Evolutionary conservation across 2,797 vertebrate genomes (phyloP).

Genomic region (Myripristis murdjan): DNA sequence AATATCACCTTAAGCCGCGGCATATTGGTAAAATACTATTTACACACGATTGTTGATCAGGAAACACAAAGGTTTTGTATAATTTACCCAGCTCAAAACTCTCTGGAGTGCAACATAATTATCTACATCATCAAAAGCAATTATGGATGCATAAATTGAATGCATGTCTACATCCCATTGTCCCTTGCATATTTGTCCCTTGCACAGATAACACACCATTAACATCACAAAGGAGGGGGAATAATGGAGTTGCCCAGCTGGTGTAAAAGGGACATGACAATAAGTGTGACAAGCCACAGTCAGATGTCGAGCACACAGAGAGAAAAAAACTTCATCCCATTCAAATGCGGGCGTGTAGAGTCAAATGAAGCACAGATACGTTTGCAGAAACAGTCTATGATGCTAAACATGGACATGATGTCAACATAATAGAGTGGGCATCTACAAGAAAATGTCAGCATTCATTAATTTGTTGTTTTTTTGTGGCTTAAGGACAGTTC

Average conservation of each 20-base stretch:
- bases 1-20: slow-evolving; percentile 8
- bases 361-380: slow-evolving; percentile 60
- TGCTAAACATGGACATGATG: slow-evolving; percentile 22
- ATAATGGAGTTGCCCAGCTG: slow-evolving; percentile 84
- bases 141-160: slow-evolving; percentile 84
- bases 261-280: slow-evolving; percentile 80
- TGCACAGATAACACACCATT: slow-evolving; percentile 82
- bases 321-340: slow-evolving; percentile 46
- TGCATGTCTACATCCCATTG: slow-evolving; percentile 81
- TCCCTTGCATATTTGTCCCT: slow-evolving; percentile 81
- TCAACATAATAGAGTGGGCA: slow-evolving; percentile 9
- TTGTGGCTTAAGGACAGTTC: not conserved
- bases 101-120: slow-evolving; percentile 77
- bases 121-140: slow-evolving; percentile 86
- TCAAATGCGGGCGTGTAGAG: slow-evolving; percentile 61
- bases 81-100: slow-evolving; percentile 54
- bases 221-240: slow-evolving; percentile 81
- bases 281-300: slow-evolving; percentile 71
- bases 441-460: not conserved
- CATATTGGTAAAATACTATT: slow-evolving; percentile 40
- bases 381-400: slow-evolving; percentile 27
- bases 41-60: slow-evolving; percentile 46
- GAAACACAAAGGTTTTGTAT: slow-evolving; percentile 44
- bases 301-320: slow-evolving; percentile 52
- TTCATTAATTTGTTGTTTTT: too few species aligned